phyloP scores from a whole-genome alignment of 2,888 invertebrate species.

The Agriotes lineatus region DNA sequence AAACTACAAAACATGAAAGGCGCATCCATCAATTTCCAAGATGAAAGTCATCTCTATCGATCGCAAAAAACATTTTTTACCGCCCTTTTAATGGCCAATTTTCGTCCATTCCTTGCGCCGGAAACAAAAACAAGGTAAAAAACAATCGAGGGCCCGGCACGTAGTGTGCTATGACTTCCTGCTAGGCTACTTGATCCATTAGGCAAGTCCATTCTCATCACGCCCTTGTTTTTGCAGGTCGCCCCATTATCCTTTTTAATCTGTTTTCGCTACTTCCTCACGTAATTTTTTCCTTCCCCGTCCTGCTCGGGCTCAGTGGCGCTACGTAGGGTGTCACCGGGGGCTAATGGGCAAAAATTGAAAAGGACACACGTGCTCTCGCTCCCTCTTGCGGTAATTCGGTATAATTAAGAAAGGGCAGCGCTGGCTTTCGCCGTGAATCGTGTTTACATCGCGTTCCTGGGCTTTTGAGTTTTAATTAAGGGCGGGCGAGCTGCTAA shows the following conservation, averaged over 20 bases:
- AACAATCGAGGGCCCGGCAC: conserved; percentile 32
- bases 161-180: conserved; percentile 37
- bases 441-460: conserved; percentile 38
- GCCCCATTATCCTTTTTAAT: conserved; percentile 43
- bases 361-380: conserved; percentile 6
- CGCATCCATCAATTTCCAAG: conserved; percentile 19
- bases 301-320: conserved; percentile 9
- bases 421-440: conserved; percentile 21
- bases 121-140: conserved; percentile 30
- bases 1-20: conserved; percentile 15
- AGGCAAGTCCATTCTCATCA: conserved; percentile 42
- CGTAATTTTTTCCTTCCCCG: conserved; percentile 27
- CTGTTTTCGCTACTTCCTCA: conserved; percentile 34
- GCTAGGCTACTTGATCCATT: conserved; percentile 40
- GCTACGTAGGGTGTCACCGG: conserved; percentile 15
- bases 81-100: conserved; percentile 36
- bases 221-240: conserved; percentile 39
- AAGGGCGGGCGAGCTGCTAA: conserved; percentile 42
- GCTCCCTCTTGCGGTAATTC: conserved; percentile 25
- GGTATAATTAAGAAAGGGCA: conserved; percentile 38
- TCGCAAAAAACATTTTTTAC: conserved; percentile 24
- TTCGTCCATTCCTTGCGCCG: conserved; percentile 27
- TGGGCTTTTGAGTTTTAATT: conserved; percentile 47
- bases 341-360: conserved; percentile 23
- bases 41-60: conserved; percentile 22